Base-by-base conservation (phyloP, 2,113 vertebrate genomes). In the Mesocricetus auratus region DNA sequence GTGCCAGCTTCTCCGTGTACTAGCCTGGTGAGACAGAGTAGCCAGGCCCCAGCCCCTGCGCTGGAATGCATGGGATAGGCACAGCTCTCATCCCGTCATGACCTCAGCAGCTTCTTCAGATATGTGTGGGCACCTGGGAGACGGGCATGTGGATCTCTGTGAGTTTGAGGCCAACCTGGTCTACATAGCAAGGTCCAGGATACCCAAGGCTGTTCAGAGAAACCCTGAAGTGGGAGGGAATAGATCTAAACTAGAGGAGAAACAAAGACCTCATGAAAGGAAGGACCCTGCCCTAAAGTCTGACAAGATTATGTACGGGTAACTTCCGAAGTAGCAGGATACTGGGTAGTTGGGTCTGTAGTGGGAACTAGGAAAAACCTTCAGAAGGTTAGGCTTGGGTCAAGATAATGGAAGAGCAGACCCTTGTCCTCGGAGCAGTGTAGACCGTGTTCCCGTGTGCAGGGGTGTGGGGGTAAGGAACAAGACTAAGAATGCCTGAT, bases 61-160 rank as follows among this genome's bases (percentile, higher is more conserved):
- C 58, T 50, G 64, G 50, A 31, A 33, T 71, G 29, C 86, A 42
- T 95, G 21, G 64, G 39, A 45, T 8, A 15, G 60, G 68, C 68
- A 90, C 47, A 89, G 36, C n/a, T 85, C 62, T 92, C 50, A 6
- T 64, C 86, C 42, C 11, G 0, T 42, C 56, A 53, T 71, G n/a
- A 58, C 39, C 82, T 83, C 16, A 95, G 39, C 36, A 47, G 56
- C 36, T 22, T 96, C 79, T 92, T 89, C 10, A 85, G 77, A 85
- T 75, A n/a, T 82, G 26, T 56, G 33, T 79, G 64, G 9, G 68
- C 68, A 69, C 68, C 66, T 8, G 3, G 68, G 68, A 68, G 29
- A 13, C 66, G 13, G 66, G 31, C 66, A 68, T 15, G 66, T 1
- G 13, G 66, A 68, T 33, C 66, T 68, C 66, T 68, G 19, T 62